phyloP scores from a whole-genome alignment of 2,113 vertebrate genomes.

The Melierax canorus region DNA sequence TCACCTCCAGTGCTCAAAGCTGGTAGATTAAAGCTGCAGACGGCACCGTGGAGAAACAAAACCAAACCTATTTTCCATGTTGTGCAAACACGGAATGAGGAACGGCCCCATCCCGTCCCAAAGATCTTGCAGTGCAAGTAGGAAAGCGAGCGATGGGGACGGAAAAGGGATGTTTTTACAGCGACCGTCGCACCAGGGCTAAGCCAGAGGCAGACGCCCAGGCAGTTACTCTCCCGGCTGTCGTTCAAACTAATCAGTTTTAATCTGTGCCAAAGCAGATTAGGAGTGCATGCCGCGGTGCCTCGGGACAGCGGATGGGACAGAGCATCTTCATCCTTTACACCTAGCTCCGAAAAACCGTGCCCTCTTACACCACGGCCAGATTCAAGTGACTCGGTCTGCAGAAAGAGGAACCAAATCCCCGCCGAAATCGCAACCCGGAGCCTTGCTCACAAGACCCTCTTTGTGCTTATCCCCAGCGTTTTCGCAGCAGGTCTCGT shows the following conservation, averaged over 20 bases:
- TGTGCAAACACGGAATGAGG: not conserved
- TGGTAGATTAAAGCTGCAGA: not conserved
- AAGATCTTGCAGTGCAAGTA: not conserved
- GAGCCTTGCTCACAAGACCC: not conserved
- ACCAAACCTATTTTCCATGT: not conserved
- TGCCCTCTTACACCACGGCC: rapidly evolving
- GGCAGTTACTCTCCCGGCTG: not conserved
- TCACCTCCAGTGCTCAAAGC: not conserved
- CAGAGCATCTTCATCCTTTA: not conserved
- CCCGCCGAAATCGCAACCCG: not conserved
- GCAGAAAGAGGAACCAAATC: not conserved
- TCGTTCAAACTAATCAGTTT: not conserved
- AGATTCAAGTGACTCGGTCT: not conserved
- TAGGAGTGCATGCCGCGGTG: rapidly evolving
- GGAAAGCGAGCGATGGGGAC: not conserved
- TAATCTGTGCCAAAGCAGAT: not conserved
- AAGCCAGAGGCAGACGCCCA: not conserved
- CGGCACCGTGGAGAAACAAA: rapidly evolving
- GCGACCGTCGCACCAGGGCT: not conserved
- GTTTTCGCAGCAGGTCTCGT: rapidly evolving
- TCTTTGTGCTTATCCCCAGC: not conserved
- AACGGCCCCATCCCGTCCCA: not conserved
- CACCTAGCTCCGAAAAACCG: rapidly evolving
- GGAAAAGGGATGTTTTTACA: not conserved
- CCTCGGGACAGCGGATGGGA: not conserved